A percentile compares a stretch with the other conserved stretches of the same genome.
Conservation (phyloP, 2,797 vertebrate genomes). For the Cuniculus paca region DNA sequence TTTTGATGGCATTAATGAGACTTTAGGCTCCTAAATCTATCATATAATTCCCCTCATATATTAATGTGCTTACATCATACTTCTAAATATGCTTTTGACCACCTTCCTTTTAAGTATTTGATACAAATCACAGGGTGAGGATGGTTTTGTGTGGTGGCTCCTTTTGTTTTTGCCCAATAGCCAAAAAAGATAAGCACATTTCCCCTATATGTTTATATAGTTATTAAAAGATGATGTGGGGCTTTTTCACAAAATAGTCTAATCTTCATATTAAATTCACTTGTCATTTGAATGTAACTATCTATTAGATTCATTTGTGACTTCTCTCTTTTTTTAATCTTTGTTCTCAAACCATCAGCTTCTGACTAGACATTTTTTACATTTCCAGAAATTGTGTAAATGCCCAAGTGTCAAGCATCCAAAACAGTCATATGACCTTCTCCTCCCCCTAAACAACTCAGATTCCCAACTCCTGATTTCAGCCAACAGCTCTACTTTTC, state of each 20-base stretch:
- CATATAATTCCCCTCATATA: not conserved
- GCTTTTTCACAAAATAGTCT: not conserved
- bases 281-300: not conserved
- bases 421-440: not conserved
- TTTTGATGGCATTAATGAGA: not conserved
- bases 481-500: not conserved
- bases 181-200: not conserved
- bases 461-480: not conserved
- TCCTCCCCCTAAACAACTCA: not conserved
- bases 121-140: not conserved
- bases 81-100: not conserved
- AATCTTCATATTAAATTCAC: slow-evolving; percentile 40
- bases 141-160: not conserved
- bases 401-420: not conserved
- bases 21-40: not conserved
- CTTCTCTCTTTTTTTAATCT: not conserved
- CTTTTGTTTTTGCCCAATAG: slow-evolving; percentile 25
- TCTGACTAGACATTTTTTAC: not conserved
- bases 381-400: not conserved
- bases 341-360: not conserved
- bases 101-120: not conserved
- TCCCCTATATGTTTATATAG: not conserved
- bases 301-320: not conserved
- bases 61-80: not conserved
- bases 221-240: not conserved